Evolutionary conservation across 2,888 invertebrate genomes (phyloP), one percentile per base, ranked within the genome.

Genomic region (Cheilosia pagana): DNA sequence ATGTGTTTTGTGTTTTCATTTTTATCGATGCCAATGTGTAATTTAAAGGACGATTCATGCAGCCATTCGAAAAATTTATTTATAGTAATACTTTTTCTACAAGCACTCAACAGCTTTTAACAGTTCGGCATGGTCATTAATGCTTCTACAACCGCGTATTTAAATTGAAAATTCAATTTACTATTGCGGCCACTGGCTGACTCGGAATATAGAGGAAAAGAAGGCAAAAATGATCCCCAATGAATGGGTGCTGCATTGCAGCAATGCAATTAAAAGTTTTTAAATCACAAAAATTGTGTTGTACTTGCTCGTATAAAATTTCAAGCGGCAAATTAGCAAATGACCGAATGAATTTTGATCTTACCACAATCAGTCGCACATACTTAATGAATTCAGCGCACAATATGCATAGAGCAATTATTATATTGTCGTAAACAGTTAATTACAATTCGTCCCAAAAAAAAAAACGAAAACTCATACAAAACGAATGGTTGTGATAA

Each of bases 31-130:
- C 23, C 21, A 50, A 10, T 65, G 16, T 21, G 21, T 48, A 35
- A 14, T 50, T 59, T 14, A 41, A 41, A 41, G n/a, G 31, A 16
- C 23, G 19, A 62, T 62, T 72, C 19, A 45, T 74, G 8, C 12
- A 23, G 12, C n/a, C 19, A 48, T 41, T 67, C 50, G 21, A 43
- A 59, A 50, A 16, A 21, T 21, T 25, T 16, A 43, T n/a, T 7
- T 8, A 45, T 48, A 65, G 59, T 67, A 65, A 67, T 67, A 43
- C 53, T 55, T 62, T 39, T 60, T 21, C 68, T 39, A 28, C 53
- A 45, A 62, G 28, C 60, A 68, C 39, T 77, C 77, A 77, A 77
- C 62, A 68, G 53, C 53, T 70, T 55, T 77, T 60, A 60, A 60
- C 35, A n/a, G 52, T 16, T 31, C 19, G 19, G 28, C 41, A 14